These are phyloP conservation scores for Strongylocentrotus purpuratus DNA, from an alignment of 35 echinoderm and acorn worm genomes.

Conservation along the genomic window DNA sequence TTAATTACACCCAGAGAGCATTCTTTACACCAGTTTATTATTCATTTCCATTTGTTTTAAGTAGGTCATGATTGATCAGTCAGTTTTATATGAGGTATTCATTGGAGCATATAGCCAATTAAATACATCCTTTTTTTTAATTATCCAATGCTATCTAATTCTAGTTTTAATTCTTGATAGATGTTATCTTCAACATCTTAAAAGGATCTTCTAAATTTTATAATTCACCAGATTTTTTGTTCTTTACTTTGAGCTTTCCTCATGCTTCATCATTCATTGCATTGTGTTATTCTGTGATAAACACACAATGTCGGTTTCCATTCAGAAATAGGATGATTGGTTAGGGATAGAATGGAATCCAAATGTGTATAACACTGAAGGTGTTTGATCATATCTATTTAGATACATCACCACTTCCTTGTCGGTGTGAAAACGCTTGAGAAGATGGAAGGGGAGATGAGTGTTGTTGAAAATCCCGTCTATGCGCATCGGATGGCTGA, in stretches of 20 bases:
- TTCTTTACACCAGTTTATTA: too few relatives aligned
- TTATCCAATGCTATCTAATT: too few relatives aligned
- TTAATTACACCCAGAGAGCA: too few relatives aligned
- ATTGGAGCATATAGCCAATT: too few relatives aligned
- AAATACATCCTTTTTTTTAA: too few relatives aligned
- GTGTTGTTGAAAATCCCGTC: not conserved
- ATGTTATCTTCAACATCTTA: too few relatives aligned
- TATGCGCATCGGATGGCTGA: not conserved
- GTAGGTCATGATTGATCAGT: too few relatives aligned
- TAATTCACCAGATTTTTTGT: not conserved
- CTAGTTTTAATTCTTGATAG: too few relatives aligned
- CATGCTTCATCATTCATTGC: not conserved
- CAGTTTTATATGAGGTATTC: too few relatives aligned
- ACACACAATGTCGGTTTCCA: not conserved
- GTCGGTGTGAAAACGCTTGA: not conserved
- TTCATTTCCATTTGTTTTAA: too few relatives aligned
- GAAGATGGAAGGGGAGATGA: not conserved
- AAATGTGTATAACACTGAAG: conserved; percentile 11
- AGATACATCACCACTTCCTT: not conserved
- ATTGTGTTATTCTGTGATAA: not conserved
- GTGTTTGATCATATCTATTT: not conserved
- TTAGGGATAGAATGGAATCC: not conserved
- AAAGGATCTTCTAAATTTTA: too few relatives aligned
- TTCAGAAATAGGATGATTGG: conserved; percentile 10
- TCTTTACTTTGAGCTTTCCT: too few relatives aligned